Conservation (phyloP, 1,140 invertebrate genomes). For the Bombus huntii region DNA sequence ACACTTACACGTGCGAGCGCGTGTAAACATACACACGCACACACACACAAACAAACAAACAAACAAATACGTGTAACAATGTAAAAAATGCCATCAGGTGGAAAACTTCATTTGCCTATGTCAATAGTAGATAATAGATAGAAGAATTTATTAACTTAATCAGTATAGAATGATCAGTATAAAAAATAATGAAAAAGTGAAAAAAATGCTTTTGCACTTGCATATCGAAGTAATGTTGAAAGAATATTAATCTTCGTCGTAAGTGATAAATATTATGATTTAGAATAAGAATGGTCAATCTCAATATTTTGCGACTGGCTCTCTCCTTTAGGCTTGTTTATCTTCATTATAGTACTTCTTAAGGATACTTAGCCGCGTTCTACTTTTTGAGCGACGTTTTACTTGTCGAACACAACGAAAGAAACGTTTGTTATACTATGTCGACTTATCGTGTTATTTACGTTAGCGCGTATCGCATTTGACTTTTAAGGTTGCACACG, state of each 20-base stretch:
- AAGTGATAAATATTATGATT: slow-evolving; percentile 47
- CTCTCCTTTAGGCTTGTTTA: slow-evolving; percentile 12
- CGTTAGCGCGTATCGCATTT: slow-evolving; percentile 13
- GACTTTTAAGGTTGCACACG: slow-evolving; percentile 8
- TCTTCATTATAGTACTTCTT: slow-evolving; percentile 7
- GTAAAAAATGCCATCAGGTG: slow-evolving; percentile 67
- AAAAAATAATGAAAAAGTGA: slow-evolving; percentile 65
- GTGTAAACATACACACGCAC: not conserved
- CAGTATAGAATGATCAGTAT: slow-evolving; percentile 82
- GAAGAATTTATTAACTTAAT: slow-evolving; percentile 77
- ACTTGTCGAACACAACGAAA: slow-evolving; percentile 43
- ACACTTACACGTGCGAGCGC: not conserved
- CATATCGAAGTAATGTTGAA: slow-evolving; percentile 69
- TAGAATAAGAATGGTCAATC: slow-evolving; percentile 64
- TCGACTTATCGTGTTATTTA: slow-evolving; percentile 6
- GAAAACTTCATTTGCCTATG: slow-evolving; percentile 72
- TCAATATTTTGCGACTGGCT: slow-evolving; percentile 34
- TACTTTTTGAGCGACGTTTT: slow-evolving; percentile 18
- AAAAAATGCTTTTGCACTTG: slow-evolving; percentile 73
- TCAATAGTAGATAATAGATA: slow-evolving; percentile 70
- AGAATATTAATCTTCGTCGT: slow-evolving; percentile 56
- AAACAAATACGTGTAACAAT: not conserved
- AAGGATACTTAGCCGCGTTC: slow-evolving; percentile 3
- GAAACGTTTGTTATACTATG: not conserved
- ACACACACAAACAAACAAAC: too few species aligned